Conservation (phyloP, 2,113 vertebrate species). For the Antennarius striatus region DNA sequence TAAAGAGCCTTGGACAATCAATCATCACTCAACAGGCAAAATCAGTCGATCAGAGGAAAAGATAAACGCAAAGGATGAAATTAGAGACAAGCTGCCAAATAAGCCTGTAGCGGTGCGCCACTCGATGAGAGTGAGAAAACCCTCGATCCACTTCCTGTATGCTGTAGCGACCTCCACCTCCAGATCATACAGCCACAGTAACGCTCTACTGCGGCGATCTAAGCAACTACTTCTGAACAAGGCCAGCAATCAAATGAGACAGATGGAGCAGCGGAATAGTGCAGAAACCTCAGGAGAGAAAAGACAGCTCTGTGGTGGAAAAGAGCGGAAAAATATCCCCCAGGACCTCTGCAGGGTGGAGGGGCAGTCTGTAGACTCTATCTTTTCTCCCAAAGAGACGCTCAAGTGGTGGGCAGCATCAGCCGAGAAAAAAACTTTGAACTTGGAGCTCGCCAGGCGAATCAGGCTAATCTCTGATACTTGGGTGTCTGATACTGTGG, state of each 20-base stretch:
- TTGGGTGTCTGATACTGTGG: constrained; percentile 85
- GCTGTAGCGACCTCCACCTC: constrained; percentile 86
- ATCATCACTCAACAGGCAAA: constrained; percentile 31
- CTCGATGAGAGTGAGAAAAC: constrained; percentile 86
- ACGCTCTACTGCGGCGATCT: constrained; percentile 85
- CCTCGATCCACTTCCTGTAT: constrained; percentile 86
- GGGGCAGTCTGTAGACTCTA: constrained; percentile 82
- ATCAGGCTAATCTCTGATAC: constrained; percentile 89
- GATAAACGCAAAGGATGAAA: constrained; percentile 26
- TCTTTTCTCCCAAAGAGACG: constrained; percentile 83
- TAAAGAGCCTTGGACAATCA: constrained; percentile 71
- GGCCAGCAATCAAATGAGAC: constrained; percentile 75
- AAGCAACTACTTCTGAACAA: constrained; percentile 87
- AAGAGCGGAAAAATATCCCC: constrained; percentile 22
- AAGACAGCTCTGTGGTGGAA: constrained; percentile 16
- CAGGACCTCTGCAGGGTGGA: constrained; percentile 72
- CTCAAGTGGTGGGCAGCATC: constrained; percentile 92
- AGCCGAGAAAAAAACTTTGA: constrained; percentile 82
- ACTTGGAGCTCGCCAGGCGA: constrained; percentile 86
- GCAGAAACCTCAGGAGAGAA: constrained; percentile 30
- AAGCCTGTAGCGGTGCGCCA: constrained; percentile 79
- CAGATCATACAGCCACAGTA: constrained; percentile 85
- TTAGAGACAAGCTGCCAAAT: constrained; percentile 20
- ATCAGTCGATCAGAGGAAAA: constrained; percentile 23
- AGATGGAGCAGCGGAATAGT: constrained; percentile 66